Conservation (phyloP, 2,888 invertebrate species). For the Dromius quadrimaculatus region DNA sequence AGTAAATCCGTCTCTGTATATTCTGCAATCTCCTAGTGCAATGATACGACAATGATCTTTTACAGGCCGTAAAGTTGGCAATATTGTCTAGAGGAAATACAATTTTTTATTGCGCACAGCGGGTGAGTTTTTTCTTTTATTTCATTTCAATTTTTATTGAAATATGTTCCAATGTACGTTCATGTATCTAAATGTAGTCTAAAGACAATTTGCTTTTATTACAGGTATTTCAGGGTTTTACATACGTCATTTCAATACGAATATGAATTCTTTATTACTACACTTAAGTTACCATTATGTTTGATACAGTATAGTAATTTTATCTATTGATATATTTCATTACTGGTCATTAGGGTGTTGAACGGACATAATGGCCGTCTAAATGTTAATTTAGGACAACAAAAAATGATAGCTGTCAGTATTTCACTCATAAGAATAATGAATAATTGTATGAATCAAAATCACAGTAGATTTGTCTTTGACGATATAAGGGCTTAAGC, state of each 20-base stretch:
- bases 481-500: too few species aligned
- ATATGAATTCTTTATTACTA: slow-evolving; percentile 10
- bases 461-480: too few species aligned
- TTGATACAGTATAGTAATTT: neutral
- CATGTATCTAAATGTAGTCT: neutral
- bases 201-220: neutral
- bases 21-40: too few species aligned
- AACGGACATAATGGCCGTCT: too few species aligned
- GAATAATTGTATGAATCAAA: too few species aligned
- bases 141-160: slow-evolving; percentile 30
- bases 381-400: too few species aligned
- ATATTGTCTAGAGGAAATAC: slow-evolving; percentile 15
- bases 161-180: slow-evolving; percentile 1
- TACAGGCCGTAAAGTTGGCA: slow-evolving; percentile 48
- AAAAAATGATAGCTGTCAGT: too few species aligned
- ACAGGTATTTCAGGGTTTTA: too few species aligned
- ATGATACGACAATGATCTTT: slow-evolving; percentile 51
- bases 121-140: slow-evolving; percentile 10
- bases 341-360: too few species aligned
- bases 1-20: too few species aligned
- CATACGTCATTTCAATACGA: neutral
- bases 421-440: too few species aligned
- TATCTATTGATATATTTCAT: too few species aligned
- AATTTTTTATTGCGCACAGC: slow-evolving; percentile 20
- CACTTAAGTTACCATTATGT: neutral